Percentiles rank a stretch among this genome's conserved stretches.
Evolutionary conservation across 64 coral and sea anemone genomes (phyloP).

Genomic region (Dendronephthya gigantea): DNA sequence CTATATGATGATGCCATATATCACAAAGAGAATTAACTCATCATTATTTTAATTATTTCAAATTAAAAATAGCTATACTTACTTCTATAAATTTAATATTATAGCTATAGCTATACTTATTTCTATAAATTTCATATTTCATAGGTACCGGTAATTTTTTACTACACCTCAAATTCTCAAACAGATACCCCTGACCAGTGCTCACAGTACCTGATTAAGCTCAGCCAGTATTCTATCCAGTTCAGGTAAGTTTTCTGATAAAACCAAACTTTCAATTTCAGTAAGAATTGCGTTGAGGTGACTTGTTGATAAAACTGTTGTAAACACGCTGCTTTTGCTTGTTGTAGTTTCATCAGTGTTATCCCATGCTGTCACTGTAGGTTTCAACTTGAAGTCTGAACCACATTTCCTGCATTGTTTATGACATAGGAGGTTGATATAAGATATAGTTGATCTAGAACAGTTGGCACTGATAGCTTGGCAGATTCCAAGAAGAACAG

Average conservation of each 20-base stretch:
- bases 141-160: background rate
- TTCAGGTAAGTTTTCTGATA: slow-evolving; percentile 44
- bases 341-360: background rate
- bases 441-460: slow-evolving; percentile 32
- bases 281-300: background rate
- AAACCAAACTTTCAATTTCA: slow-evolving; percentile 66
- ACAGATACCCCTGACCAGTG: background rate
- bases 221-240: slow-evolving; percentile 58
- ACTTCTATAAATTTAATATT: no score
- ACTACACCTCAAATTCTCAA: background rate
- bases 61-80: no score
- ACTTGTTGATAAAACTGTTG: background rate
- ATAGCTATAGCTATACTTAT: no score
- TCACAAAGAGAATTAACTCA: no score
- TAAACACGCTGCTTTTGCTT: background rate
- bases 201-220: slow-evolving; percentile 80
- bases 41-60: no score
- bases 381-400: background rate
- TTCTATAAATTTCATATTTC: no score
- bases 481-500: slow-evolving; percentile 65
- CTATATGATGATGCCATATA: no score
- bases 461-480: slow-evolving; percentile 73
- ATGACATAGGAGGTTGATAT: slow-evolving; percentile 46
- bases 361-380: background rate
- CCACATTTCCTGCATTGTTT: slow-evolving; percentile 1